Conservation (phyloP, 2,888 invertebrate species). For the Chrysomela aeneicollis region DNA sequence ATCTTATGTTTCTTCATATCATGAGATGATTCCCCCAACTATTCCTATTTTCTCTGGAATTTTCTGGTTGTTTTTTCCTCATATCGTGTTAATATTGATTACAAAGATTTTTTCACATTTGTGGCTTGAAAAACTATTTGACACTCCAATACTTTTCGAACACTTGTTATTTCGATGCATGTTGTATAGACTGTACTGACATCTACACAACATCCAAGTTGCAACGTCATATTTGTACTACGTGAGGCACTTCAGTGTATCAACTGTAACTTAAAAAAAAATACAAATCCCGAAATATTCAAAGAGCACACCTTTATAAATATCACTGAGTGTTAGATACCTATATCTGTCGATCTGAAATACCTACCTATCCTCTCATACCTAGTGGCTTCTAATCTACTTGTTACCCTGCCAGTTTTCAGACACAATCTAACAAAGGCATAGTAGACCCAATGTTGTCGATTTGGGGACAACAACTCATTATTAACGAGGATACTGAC, state of each 20-base stretch:
- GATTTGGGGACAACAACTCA: slow-evolving; percentile 98
- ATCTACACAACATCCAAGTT: slow-evolving; percentile 9
- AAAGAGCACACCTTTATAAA: slow-evolving; percentile 31
- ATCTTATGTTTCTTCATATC: no score
- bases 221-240: not conserved
- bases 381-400: slow-evolving; percentile 59
- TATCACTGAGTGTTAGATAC: slow-evolving; percentile 30
- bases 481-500: slow-evolving; percentile 96
- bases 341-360: slow-evolving; percentile 42
- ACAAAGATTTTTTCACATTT: no score
- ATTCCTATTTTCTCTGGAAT: no score
- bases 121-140: no score
- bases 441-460: slow-evolving; percentile 98
- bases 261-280: not conserved
- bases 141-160: not conserved
- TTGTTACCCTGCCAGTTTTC: slow-evolving; percentile 69
- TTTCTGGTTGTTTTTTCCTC: no score
- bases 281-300: not conserved
- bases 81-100: no score
- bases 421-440: slow-evolving; percentile 92
- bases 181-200: slow-evolving; percentile 24
- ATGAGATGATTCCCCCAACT: no score
- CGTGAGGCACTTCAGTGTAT: not conserved
- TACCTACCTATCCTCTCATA: slow-evolving; percentile 36
- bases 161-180: slow-evolving; percentile 27